phyloP scores from a whole-genome alignment of 2,797 vertebrate genomes.

The Mycteria americana region DNA sequence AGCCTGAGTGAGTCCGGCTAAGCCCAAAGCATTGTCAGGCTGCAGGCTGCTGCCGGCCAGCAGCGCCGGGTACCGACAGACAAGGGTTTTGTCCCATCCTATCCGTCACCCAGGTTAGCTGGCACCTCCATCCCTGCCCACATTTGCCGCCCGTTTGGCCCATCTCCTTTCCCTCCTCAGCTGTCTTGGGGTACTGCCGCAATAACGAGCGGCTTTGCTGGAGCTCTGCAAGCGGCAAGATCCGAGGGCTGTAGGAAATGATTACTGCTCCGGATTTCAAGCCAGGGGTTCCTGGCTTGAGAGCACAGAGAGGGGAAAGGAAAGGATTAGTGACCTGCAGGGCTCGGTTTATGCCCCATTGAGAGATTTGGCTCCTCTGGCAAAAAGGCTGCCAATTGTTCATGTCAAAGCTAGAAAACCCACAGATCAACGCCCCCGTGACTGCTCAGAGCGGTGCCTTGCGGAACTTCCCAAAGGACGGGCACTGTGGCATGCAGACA shows the following conservation, averaged over 20 bases:
- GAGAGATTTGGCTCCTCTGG: neutral
- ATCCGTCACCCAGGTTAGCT: accelerated
- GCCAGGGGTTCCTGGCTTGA: neutral
- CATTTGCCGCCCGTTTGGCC: accelerated
- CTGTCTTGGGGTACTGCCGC: neutral
- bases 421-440: accelerated
- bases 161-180: neutral
- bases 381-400: neutral
- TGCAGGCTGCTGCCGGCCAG: neutral
- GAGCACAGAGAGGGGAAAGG: neutral
- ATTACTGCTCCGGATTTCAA: neutral
- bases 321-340: neutral
- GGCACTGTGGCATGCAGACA: accelerated
- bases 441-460: neutral
- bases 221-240: neutral
- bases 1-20: neutral
- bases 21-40: neutral
- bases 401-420: neutral
- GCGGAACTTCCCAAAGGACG: neutral
- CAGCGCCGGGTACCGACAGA: accelerated
- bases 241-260: neutral
- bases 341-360: neutral
- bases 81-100: neutral
- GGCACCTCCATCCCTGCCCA: accelerated
- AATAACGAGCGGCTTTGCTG: neutral